These are phyloP conservation scores for Platalea minor DNA, from an alignment of 2,797 vertebrate genomes.

Conservation along the genomic window DNA sequence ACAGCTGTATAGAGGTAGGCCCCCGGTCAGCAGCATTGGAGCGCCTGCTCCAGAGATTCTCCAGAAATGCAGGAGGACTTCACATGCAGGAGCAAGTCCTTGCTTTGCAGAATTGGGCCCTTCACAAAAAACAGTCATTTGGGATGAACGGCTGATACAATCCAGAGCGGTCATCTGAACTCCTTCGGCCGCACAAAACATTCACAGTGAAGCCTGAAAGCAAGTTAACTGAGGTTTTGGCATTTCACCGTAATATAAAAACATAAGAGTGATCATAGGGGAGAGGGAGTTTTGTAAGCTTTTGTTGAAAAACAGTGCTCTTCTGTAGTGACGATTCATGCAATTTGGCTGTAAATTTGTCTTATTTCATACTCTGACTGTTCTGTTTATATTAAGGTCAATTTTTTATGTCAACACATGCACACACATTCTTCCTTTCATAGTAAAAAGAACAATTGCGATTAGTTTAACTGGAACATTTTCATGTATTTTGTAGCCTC, in stretches of 20 bases:
- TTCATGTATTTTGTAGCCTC: neutral
- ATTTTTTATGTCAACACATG: neutral
- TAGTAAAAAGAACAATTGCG: neutral
- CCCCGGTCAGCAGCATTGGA: neutral
- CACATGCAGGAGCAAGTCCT: neutral
- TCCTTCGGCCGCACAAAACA: neutral
- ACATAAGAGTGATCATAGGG: neutral
- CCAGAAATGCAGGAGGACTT: neutral
- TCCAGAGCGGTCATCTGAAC: neutral
- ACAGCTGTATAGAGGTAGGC: neutral
- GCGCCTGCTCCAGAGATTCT: neutral
- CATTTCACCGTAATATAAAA: neutral
- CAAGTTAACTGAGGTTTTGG: neutral
- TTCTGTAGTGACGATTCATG: neutral
- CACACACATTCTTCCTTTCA: neutral
- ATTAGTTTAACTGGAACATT: neutral
- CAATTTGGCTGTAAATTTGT: neutral
- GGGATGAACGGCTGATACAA: neutral
- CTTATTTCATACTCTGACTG: neutral
- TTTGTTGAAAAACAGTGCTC: neutral
- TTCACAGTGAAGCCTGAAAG: neutral
- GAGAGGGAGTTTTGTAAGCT: neutral
- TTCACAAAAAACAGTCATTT: neutral
- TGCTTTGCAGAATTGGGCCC: neutral
- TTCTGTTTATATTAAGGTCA: neutral